Percentiles rank a stretch among this genome's conserved stretches.
Conservation (phyloP, 2,888 invertebrate species). For the Melieria omissa region DNA sequence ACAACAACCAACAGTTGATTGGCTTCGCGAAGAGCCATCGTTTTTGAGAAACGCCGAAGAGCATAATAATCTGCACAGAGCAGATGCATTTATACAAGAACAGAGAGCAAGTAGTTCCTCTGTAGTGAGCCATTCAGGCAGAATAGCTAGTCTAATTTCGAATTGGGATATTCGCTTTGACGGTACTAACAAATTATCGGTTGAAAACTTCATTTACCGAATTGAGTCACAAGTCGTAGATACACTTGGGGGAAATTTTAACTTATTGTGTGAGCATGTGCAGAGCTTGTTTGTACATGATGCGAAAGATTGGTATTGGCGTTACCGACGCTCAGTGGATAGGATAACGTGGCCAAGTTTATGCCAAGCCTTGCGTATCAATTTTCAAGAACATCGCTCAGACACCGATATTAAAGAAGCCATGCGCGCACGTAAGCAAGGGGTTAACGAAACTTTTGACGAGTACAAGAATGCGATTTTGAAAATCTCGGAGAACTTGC, state of each 20-base stretch:
- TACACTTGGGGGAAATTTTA: slow-evolving; percentile 27
- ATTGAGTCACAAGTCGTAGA: too few relatives aligned
- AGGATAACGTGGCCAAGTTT: slow-evolving; percentile 16
- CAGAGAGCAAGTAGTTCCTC: too few relatives aligned
- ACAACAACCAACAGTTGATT: too few relatives aligned
- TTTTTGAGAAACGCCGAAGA: too few relatives aligned
- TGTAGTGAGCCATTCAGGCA: too few relatives aligned
- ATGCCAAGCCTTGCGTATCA: slow-evolving; percentile 17
- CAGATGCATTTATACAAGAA: too few relatives aligned
- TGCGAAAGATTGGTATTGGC: slow-evolving; percentile 26
- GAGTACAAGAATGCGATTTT: slow-evolving; percentile 32
- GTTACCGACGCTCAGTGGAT: slow-evolving; percentile 21
- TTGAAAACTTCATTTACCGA: too few relatives aligned
- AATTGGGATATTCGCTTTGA: too few relatives aligned
- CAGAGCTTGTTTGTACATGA: slow-evolving; percentile 14
- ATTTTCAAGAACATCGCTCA: slow-evolving; percentile 19
- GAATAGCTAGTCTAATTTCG: too few relatives aligned
- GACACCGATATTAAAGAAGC: slow-evolving; percentile 23
- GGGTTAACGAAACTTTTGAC: slow-evolving; percentile 11
- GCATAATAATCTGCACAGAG: too few relatives aligned
- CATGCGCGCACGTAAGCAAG: slow-evolving; percentile 17
- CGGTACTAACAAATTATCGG: too few relatives aligned
- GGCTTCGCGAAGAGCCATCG: too few relatives aligned
- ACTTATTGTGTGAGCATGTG: slow-evolving; percentile 11
- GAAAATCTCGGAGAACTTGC: slow-evolving; percentile 31